Evolutionary conservation across 1,140 invertebrate species (phyloP).

Genomic region (Aphaenogaster ashmeadi): DNA sequence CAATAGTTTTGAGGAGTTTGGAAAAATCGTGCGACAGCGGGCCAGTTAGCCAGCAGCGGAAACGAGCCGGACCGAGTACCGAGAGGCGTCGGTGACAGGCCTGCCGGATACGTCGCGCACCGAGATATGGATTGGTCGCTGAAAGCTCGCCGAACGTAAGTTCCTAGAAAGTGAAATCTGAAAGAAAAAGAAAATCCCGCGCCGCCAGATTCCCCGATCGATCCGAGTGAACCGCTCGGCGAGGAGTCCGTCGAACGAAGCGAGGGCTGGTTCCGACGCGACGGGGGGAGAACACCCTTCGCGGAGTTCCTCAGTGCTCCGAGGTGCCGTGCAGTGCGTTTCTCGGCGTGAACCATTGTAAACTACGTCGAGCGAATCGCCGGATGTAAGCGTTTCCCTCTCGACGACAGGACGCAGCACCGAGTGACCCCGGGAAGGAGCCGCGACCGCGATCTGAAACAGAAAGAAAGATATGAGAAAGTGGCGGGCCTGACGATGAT

Average conservation of each 20-base stretch:
- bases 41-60: neutral
- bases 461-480: neutral
- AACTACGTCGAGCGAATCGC: neutral
- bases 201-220: neutral
- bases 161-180: slow-evolving; percentile 41
- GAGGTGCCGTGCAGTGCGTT: neutral
- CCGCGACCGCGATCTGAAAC: neutral
- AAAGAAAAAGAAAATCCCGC: neutral
- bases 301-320: no score
- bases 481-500: neutral
- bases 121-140: slow-evolving; percentile 86
- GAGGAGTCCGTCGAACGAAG: no score
- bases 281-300: neutral
- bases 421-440: neutral
- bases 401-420: neutral
- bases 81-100: slow-evolving; percentile 77
- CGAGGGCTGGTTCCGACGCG: neutral
- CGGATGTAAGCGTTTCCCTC: neutral
- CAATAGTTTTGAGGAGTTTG: neutral
- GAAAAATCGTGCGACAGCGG: slow-evolving; percentile 11
- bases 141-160: slow-evolving; percentile 86
- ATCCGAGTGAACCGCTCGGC: neutral
- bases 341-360: neutral
- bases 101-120: slow-evolving; percentile 82
- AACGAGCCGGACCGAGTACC: slow-evolving; percentile 47